Evolutionary conservation across 1,140 invertebrate species (phyloP), one percentile per base, ranked within the genome.

Genomic region (Bombus pyrosoma): DNA sequence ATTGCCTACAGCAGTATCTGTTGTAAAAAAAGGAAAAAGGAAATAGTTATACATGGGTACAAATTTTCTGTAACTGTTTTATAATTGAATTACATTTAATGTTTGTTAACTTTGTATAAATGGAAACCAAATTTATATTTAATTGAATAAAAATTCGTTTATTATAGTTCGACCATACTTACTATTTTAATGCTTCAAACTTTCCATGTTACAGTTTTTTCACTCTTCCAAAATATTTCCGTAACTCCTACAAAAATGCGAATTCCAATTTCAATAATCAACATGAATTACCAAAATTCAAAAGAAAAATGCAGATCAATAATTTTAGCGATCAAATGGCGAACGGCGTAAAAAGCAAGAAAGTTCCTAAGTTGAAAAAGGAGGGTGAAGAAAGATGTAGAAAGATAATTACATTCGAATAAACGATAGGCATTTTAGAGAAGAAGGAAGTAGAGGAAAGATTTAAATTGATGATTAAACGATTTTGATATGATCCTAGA

Each of bases 1-100:
- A 13, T 79, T 96, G 74, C 95, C 96, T 34, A 37, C 91, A 37
- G 92, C 92, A 15, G 9, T 82, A 1, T 39, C 87, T 62, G 13
- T 87, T 12, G 3, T 87, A 10, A 93, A 91, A 77, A 92, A 86
- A 69, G 74, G 75, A 59, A 93, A 62, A 12, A 92, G 83, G 77
- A 91, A 91, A 75, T 85, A 64, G 25, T 39, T 47, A 13, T 39
- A 62, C 28, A 69, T 3, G 18, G 41, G 39, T 57, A 37, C 1
- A 78, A 82, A 34, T n/a, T 76, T 76, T n/a, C 22, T 47, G 25
- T 10, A 1, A 3, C 71, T 28, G 9, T 62, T 71, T 41, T 79
- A 59, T 28, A 73, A 80, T 80, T 73, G 66, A 66, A 64, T 22
- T 59, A 62, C 10, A 22, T 37, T 0, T 34, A 34, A 68, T 59